phyloP scores from a whole-genome alignment of 2,888 invertebrate genomes.

The Caenorhabditis doughertyi region DNA sequence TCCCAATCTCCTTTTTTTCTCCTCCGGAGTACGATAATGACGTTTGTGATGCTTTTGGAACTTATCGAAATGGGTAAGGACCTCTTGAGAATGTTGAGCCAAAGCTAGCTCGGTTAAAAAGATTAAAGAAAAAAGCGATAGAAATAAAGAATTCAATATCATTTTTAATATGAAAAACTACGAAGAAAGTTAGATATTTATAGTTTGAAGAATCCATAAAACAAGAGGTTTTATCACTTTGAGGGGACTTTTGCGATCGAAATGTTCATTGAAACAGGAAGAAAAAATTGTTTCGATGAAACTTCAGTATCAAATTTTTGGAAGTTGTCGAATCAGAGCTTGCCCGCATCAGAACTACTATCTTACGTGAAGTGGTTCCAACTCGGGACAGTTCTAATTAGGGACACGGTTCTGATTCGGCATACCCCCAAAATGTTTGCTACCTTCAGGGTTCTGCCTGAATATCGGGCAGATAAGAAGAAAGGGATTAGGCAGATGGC shows the following conservation, averaged over 20 bases:
- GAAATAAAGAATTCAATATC: neutral
- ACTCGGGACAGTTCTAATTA: no score
- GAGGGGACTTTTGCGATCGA: neutral
- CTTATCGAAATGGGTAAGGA: conserved; percentile 15
- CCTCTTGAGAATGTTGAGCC: conserved; percentile 27
- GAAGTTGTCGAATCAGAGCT: no score
- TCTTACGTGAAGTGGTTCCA: no score
- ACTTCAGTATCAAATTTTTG: conserved; percentile 12
- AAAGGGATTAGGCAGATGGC: no score
- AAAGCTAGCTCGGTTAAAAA: neutral
- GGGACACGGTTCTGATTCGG: no score
- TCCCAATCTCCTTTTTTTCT: conserved; percentile 1
- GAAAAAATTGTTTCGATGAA: conserved; percentile 12
- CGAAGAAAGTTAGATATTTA: no score
- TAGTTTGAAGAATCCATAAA: no score
- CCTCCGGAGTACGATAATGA: conserved; percentile 21
- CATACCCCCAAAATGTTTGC: no score
- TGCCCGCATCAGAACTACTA: no score
- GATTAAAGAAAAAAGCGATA: neutral
- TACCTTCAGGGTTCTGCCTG: no score
- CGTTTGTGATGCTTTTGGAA: conserved; percentile 15
- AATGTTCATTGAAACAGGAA: conserved; percentile 6
- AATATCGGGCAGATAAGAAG: no score
- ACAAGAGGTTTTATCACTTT: conserved; percentile 15
- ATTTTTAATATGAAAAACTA: neutral